Base-by-base conservation (phyloP, 2,797 vertebrate genomes). In the Uromys caudimaculatus region DNA sequence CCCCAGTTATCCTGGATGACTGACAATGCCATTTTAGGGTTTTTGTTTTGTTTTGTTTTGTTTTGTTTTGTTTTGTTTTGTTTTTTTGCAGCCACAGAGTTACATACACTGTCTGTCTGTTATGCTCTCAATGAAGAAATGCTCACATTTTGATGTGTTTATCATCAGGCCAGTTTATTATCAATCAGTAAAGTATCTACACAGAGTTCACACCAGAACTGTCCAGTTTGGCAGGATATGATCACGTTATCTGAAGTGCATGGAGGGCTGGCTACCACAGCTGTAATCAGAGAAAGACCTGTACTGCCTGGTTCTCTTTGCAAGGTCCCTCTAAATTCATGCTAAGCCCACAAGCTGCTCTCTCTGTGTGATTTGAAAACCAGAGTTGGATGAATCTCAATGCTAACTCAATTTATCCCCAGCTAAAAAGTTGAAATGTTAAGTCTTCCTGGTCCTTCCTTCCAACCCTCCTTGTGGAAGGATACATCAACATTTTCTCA, bases 11-110 rank as follows among this genome's bases (percentile, higher is more conserved):
- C 96, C 97, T 93, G 94, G 95, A 97, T 98, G 93, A 97, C 71
- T 98, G 97, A 97, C 97, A 97, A 97, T n/a, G 60, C 93, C 95
- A 97, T 98, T 98, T 98, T 21, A 9, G 44, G 44, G 96, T 76
- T 73, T 96, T n/a, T n/a, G n/a, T n/a, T n/a, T n/a, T n/a, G n/a
- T n/a, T n/a, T n/a, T n/a, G n/a, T n/a, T n/a, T n/a, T n/a, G n/a
- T n/a, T n/a, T n/a, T n/a, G n/a, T n/a, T n/a, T n/a, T n/a, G n/a
- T n/a, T n/a, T n/a, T n/a, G n/a, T n/a, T n/a, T n/a, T n/a, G n/a
- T n/a, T n/a, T n/a, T n/a, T 91, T 83, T 84, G 94, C 19, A 94
- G 86, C 93, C 89, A 94, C 95, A 91, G 94, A 94, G 32, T 21
- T 85, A 95, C 93, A 97, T 90, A 81, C 41, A 92, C 95, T 96